Evolutionary conservation across 2,888 invertebrate genomes (phyloP).

Genomic region (Anodontia alba): DNA sequence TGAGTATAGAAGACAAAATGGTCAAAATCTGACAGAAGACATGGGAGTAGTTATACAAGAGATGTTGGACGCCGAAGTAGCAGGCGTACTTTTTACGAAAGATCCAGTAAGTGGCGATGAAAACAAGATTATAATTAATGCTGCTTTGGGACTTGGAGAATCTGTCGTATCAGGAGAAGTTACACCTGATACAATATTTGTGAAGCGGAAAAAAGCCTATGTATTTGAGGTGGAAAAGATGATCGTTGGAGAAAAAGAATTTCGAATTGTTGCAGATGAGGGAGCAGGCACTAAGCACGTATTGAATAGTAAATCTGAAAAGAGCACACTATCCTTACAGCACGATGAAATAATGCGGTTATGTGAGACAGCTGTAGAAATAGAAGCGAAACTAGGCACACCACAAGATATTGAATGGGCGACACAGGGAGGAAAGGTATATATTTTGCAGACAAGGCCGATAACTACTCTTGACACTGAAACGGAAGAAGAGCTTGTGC

Average conservation of each 20-base stretch:
- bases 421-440: not conserved
- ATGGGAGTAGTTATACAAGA: slow-evolving; percentile 29
- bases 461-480: slow-evolving; percentile 22
- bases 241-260: not conserved
- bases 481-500: slow-evolving; percentile 22
- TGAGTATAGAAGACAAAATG: slow-evolving; percentile 18
- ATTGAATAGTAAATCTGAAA: not conserved
- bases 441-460: slow-evolving; percentile 23
- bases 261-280: not conserved
- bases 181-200: slow-evolving; percentile 11
- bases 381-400: not conserved
- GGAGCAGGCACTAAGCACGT: not conserved
- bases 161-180: slow-evolving; percentile 25
- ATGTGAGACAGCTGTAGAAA: not conserved
- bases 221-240: not conserved
- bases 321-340: not conserved
- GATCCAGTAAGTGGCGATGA: slow-evolving; percentile 19
- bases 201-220: not conserved
- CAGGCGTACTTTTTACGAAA: slow-evolving; percentile 28
- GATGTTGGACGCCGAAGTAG: slow-evolving; percentile 27
- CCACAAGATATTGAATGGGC: slow-evolving; percentile 35
- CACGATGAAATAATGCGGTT: not conserved
- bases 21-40: slow-evolving; percentile 9
- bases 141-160: slow-evolving; percentile 26
- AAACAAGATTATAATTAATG: slow-evolving; percentile 18